A percentile compares a stretch with the other conserved stretches of the same genome.
Evolutionary conservation across 2,113 vertebrate genomes (phyloP).

Genomic region (Hylia prasina): DNA sequence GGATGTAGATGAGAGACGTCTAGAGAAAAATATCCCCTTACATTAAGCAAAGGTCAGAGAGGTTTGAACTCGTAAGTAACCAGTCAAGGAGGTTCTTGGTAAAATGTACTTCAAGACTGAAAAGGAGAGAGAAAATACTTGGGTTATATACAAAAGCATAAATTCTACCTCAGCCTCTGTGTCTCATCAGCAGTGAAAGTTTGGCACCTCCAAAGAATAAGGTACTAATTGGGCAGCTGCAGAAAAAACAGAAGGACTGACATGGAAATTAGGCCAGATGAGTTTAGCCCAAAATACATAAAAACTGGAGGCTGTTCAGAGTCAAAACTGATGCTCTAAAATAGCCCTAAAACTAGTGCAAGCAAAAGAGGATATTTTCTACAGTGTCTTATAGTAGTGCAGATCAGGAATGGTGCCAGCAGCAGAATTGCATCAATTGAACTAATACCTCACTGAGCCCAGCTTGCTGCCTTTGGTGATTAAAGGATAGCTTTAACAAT

Average conservation of each 20-base stretch:
- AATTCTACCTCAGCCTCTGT: neutral
- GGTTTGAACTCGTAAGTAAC: neutral
- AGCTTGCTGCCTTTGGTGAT: constrained; percentile 3
- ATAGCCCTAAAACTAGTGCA: constrained; percentile 7
- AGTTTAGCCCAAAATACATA: constrained; percentile 13
- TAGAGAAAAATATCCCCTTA: neutral
- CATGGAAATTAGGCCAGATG: constrained; percentile 22
- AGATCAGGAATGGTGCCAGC: neutral
- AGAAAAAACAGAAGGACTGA: neutral
- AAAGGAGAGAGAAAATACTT: neutral
- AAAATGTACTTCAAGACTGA: neutral
- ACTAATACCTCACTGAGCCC: neutral
- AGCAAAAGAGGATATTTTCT: constrained; percentile 2
- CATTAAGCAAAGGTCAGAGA: neutral
- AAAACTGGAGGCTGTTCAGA: constrained; percentile 23
- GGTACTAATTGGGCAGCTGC: neutral
- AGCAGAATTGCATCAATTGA: neutral
- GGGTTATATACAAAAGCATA: neutral
- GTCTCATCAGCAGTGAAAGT: neutral
- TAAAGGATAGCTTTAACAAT: neutral
- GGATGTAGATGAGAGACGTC: rapidly evolving
- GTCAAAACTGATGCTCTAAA: neutral
- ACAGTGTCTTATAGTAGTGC: neutral
- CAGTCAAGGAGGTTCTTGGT: neutral
- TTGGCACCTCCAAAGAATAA: neutral